Base-by-base conservation (phyloP, 2,888 invertebrate genomes). In the Scaptomyza flava region DNA sequence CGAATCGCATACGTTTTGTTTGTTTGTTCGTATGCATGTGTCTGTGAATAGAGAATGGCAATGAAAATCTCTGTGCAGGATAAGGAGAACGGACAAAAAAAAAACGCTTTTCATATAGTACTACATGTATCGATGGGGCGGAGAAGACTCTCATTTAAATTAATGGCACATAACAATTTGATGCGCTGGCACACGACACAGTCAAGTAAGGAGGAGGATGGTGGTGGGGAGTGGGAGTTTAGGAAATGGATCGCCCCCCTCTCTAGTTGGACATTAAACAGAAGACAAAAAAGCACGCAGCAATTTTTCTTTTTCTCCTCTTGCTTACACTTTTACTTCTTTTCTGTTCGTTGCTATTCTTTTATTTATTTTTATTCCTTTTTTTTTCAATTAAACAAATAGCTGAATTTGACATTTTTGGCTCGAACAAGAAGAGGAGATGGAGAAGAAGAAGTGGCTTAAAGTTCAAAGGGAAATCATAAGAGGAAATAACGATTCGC, bases 401-500 rank as follows among this genome's bases (percentile, higher is more conserved):
- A 76, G 84, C 84, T 87, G 87, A 84, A 81, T 79, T 86, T 87
- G 87, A 84, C 87, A 81, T 84, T 84, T 72, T 69, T 62, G 63
- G 52, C 58, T 75, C 33, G 43, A 38, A 56, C 52, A 27, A 53
- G 23, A 42, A 43, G 46, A 54, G 58, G 41, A 42, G 8, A 23
- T 48, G 36, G 31, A 41, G 38, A 52, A 63, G 51, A 41, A 56
- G 53, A n/a, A 53, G 50, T 43, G 43, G 51, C 56, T 63, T 14
- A 68, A 75, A 81, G 81, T 81, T 81, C 83, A 81, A 83, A 81
- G 77, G 52, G 51, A 77, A 70, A 76, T 81, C 81, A 81, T 77
- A 75, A 77, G 72, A 65, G 56, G 64, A 69, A 74, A 61, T 69
- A 72, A 81, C 69, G 68, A 64, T 9, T 4, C 41, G 80, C 70